These are phyloP conservation scores for Capricornis sumatraensis DNA, from an alignment of 2,113 vertebrate species.

Conservation along the genomic window DNA sequence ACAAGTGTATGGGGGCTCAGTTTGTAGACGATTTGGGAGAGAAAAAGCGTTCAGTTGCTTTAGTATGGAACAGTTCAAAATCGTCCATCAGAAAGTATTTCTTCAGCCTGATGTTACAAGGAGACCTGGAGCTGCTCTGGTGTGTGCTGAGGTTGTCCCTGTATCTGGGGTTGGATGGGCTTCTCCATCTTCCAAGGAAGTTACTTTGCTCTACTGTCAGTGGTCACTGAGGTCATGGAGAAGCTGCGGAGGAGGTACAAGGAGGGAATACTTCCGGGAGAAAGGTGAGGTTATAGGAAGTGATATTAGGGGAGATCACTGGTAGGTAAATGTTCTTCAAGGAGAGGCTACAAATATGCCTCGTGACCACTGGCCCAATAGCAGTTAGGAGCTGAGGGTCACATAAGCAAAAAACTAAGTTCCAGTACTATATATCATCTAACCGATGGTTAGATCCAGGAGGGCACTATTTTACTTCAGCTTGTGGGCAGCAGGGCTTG, in stretches of 20 bases:
- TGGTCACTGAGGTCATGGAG: not conserved
- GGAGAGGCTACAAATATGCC: not conserved
- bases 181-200: not conserved
- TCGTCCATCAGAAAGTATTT: not conserved
- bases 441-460: not conserved
- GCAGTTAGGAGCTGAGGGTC: not conserved
- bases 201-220: not conserved
- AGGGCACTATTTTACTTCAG: not conserved
- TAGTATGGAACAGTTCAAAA: not conserved
- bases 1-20: fast-evolving
- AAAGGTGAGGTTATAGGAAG: not conserved
- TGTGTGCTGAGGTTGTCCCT: not conserved
- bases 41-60: not conserved
- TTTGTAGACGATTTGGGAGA: not conserved
- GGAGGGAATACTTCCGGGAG: not conserved
- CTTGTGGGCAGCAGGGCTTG: not conserved
- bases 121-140: not conserved
- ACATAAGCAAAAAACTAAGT: not conserved
- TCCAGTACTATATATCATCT: not conserved
- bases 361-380: not conserved
- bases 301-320: not conserved
- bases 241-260: not conserved
- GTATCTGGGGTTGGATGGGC: not conserved
- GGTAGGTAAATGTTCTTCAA: not conserved
- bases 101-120: not conserved